phyloP scores from a whole-genome alignment of 2,113 vertebrate genomes.

The Collichthys lucidus region DNA sequence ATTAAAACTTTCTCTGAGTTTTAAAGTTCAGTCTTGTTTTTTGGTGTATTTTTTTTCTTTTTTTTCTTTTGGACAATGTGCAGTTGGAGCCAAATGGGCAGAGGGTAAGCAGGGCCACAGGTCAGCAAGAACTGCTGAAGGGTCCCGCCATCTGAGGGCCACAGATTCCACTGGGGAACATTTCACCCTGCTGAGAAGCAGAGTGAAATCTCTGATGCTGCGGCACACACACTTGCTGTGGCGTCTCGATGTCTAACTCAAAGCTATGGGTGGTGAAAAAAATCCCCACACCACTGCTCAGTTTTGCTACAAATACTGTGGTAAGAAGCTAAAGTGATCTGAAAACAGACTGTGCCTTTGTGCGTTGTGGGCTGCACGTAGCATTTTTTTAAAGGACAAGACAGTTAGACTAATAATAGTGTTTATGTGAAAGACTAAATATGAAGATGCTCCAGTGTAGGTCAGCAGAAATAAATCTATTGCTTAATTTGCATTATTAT shows the following conservation, averaged over 20 bases:
- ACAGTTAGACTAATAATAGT: slow-evolving; percentile 11
- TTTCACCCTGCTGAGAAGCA: slow-evolving; percentile 69
- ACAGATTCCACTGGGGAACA: slow-evolving; percentile 66
- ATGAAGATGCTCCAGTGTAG: background rate
- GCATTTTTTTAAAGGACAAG: slow-evolving; percentile 20
- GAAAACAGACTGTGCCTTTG: slow-evolving; percentile 42
- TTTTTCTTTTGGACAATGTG: slow-evolving; percentile 40
- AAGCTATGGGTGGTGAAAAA: slow-evolving; percentile 59
- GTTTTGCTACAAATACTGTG: slow-evolving; percentile 66
- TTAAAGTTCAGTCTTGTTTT: slow-evolving; percentile 63
- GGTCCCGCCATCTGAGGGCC: slow-evolving; percentile 64
- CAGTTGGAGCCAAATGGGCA: slow-evolving; percentile 60
- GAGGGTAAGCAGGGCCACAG: slow-evolving; percentile 62
- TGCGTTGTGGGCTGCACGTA: background rate
- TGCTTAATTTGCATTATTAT: slow-evolving; percentile 4
- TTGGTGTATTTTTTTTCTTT: background rate
- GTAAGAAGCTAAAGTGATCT: slow-evolving; percentile 42
- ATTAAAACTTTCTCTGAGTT: slow-evolving; percentile 78
- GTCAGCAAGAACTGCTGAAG: slow-evolving; percentile 69
- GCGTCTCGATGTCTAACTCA: slow-evolving; percentile 65
- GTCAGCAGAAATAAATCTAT: background rate
- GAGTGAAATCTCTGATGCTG: slow-evolving; percentile 78
- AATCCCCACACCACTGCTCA: slow-evolving; percentile 70
- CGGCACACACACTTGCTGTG: slow-evolving; percentile 64
- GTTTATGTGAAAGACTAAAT: slow-evolving; percentile 23